Evolutionary conservation across 2,113 vertebrate species (phyloP).

Genomic region (Hemicordylus capensis): DNA sequence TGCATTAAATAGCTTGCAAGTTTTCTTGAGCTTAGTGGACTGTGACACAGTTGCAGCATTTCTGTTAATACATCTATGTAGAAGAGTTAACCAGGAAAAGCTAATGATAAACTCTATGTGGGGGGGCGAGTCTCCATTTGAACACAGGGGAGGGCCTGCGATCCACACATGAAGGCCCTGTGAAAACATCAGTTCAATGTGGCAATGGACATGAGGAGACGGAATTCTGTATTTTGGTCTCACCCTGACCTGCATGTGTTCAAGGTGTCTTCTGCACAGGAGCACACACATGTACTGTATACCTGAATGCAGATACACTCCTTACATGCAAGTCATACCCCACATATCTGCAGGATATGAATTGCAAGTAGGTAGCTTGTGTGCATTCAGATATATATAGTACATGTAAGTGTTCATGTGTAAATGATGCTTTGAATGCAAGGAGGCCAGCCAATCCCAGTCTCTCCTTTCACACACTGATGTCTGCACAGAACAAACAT

Average conservation of each 20-base stretch:
- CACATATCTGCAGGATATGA: too few species aligned
- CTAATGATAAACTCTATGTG: neutral
- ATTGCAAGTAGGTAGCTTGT: too few species aligned
- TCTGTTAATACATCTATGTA: neutral
- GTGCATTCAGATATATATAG: too few species aligned
- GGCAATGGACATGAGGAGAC: neutral
- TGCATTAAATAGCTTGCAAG: neutral
- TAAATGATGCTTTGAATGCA: neutral
- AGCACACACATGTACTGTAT: neutral
- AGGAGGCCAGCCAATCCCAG: too few species aligned
- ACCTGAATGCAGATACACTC: neutral
- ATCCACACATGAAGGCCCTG: neutral
- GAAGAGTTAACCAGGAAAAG: neutral
- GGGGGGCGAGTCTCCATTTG: neutral
- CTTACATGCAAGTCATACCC: neutral
- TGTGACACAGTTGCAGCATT: neutral
- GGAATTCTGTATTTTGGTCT: too few species aligned
- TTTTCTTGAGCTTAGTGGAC: slow-evolving; percentile 16
- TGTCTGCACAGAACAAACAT: neutral
- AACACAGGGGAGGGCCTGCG: neutral
- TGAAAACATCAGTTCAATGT: neutral
- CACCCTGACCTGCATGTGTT: neutral
- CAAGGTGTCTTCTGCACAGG: neutral
- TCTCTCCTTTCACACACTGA: neutral
- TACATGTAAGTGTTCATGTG: too few species aligned